Evolutionary conservation across 2,113 vertebrate species (phyloP).

Genomic region (Hippolais icterina): DNA sequence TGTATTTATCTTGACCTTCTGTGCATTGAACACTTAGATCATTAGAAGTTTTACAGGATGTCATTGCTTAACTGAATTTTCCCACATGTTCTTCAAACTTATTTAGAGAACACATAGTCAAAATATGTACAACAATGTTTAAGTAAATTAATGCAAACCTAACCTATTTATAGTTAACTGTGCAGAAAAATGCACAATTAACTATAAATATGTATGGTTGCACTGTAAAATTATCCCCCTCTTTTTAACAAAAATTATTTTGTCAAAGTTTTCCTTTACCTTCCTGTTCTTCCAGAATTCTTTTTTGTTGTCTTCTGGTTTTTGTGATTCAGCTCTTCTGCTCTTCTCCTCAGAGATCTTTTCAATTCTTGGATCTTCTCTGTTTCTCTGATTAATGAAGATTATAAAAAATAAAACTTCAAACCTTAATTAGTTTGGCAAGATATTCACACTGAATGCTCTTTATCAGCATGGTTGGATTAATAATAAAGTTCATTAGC

Average conservation of each 20-base stretch:
- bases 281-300: background rate
- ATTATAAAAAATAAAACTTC: constrained; percentile 22
- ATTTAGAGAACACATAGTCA: background rate
- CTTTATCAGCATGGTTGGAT: constrained; percentile 19
- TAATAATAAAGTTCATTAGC: constrained; percentile 23
- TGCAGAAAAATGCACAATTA: background rate
- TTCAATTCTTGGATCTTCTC: background rate
- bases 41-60: background rate
- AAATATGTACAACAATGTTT: background rate
- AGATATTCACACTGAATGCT: constrained; percentile 10
- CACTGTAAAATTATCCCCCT: background rate
- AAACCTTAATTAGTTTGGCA: constrained; percentile 18
- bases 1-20: background rate
- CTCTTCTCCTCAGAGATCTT: background rate
- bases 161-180: no score
- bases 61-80: background rate
- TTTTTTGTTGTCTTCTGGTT: background rate
- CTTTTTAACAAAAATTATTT: background rate
- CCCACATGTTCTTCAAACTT: background rate
- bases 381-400: constrained; percentile 5
- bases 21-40: background rate
- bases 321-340: background rate
- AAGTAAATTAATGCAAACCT: background rate
- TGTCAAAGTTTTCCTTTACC: background rate
- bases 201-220: background rate